Conservation (phyloP, 2,797 vertebrate species). For the Karalla daura region DNA sequence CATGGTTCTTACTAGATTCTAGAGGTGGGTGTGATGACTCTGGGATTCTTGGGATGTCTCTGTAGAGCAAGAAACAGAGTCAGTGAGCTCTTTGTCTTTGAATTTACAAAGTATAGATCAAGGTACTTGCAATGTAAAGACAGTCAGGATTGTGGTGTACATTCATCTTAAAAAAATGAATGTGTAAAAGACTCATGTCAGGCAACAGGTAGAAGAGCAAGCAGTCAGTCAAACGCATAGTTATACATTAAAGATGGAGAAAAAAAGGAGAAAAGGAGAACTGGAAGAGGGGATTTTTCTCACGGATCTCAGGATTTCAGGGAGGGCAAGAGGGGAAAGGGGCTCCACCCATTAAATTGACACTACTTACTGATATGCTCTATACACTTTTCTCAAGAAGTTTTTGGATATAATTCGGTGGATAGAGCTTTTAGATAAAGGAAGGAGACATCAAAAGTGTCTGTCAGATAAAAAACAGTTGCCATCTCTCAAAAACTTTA, state of each 20-base stretch:
- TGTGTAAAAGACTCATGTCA: slow-evolving; percentile 15
- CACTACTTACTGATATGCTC: slow-evolving; percentile 90
- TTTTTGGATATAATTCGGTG: slow-evolving; percentile 89
- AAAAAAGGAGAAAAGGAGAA: slow-evolving; percentile 21
- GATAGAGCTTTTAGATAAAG: slow-evolving; percentile 85
- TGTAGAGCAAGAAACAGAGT: slow-evolving; percentile 67
- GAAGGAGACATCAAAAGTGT: slow-evolving; percentile 71
- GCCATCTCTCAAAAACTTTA: slow-evolving; percentile 1
- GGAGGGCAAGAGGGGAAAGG: slow-evolving; percentile 43
- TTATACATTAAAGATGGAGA: slow-evolving; percentile 27
- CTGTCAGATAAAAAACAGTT: slow-evolving; percentile 46
- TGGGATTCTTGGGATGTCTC: slow-evolving; percentile 96
- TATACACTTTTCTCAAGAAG: slow-evolving; percentile 92
- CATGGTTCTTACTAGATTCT: slow-evolving; percentile 98
- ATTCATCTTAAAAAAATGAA: slow-evolving; percentile 48
- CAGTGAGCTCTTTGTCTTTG: background rate
- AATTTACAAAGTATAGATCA: background rate
- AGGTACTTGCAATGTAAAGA: slow-evolving; percentile 1
- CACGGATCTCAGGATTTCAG: slow-evolving; percentile 40
- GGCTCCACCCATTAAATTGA: slow-evolving; percentile 43
- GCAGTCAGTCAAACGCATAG: slow-evolving; percentile 15
- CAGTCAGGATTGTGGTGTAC: slow-evolving; percentile 4
- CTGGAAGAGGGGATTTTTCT: slow-evolving; percentile 15
- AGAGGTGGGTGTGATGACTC: slow-evolving; percentile 96
- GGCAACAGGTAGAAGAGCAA: slow-evolving; percentile 22